These are phyloP conservation scores for human DNA, from an alignment of 2,113 vertebrate species.

Conservation along the genomic window DNA sequence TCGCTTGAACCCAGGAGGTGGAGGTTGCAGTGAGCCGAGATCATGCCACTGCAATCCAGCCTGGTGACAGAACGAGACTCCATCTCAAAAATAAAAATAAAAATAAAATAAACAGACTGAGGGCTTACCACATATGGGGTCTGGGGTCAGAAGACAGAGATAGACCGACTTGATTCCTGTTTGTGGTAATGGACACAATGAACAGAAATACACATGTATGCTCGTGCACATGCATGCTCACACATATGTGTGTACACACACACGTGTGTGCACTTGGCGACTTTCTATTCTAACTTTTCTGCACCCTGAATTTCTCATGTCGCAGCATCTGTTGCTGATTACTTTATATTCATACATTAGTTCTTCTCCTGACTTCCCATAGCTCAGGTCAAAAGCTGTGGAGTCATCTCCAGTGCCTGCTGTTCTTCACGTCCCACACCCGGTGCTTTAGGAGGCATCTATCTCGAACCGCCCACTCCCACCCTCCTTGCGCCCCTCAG, in stretches of 20 bases:
- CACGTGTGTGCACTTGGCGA: rapidly evolving
- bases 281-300: neutral
- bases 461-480: neutral
- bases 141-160: neutral
- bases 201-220: too few species aligned
- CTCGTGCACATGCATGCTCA: too few species aligned
- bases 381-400: neutral
- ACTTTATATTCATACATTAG: neutral
- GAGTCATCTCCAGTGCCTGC: neutral
- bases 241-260: neutral
- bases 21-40: too few species aligned
- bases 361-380: neutral
- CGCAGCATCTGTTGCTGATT: neutral
- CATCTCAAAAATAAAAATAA: neutral
- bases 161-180: neutral
- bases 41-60: too few species aligned
- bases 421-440: neutral
- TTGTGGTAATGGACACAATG: rapidly evolving
- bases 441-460: neutral
- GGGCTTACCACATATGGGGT: neutral
- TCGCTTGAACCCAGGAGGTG: too few species aligned
- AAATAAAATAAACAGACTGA: neutral
- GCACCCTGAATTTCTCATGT: neutral
- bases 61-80: too few species aligned
- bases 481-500: rapidly evolving